Evolutionary conservation across 2,797 vertebrate genomes (phyloP), one percentile per base, ranked within the genome.

Genomic region (Falco concolor): DNA sequence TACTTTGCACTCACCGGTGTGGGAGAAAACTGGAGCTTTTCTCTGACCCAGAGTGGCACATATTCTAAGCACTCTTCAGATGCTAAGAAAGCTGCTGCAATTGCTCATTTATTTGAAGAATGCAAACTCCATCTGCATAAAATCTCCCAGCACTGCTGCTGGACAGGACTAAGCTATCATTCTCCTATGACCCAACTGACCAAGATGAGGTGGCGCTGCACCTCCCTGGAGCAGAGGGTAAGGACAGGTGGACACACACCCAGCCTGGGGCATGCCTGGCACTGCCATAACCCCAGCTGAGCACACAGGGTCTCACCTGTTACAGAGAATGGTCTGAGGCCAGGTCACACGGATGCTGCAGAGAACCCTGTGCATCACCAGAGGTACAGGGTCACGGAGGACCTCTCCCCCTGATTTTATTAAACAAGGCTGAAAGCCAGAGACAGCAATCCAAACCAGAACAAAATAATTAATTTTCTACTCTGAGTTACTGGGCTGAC

Each of bases 1-100:
- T 40, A 20, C n/a, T 79, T 11, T 38, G 38, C 30, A 27, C n/a
- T 36, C 27, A 13, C 0, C 0, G 8, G 1, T 19, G 16, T 36
- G 63, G 40, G 34, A 64, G 38, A 75, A 76, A 76, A 59, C 14
- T 1, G 4, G 32, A 40, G 36, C 24, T 42, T 42, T 44, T 15
- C 59, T 53, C 40, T 30, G 54, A 22, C 10, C 12, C 67, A 45
- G 38, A 79, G 59, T 22, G 34, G 17, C 50, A 68, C 30, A 2
- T 8, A 32, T 13, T 52, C 21, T 7, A 17, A 38, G 5, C 21
- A 22, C 50, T 17, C 32, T 45, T 65, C 21, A 60, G 12, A 53
- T 27, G 7, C 40, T 14, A 34, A 40, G 53, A 21, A 84, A 81
- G 20, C 25, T 67, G 36, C 64, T 45, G 27, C 53, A 63, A 70